Evolutionary conservation across 1,140 invertebrate species (phyloP), one percentile per base, ranked within the genome.

Genomic region (Rhyacophila brunnea): DNA sequence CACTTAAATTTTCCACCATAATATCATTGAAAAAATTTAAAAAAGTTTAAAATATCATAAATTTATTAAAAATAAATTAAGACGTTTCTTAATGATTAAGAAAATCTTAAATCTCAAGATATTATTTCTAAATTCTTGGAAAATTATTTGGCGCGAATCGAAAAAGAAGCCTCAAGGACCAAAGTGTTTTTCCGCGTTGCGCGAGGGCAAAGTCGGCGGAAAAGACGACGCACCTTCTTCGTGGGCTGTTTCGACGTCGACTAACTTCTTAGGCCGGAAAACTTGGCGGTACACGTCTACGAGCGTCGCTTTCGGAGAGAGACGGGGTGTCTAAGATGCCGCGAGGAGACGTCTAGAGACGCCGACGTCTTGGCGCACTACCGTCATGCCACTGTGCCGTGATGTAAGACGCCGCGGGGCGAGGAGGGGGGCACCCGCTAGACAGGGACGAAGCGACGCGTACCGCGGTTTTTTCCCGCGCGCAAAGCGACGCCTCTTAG

Each of bases 191-290:
- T 28, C 23, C 23, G 23, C 23, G 23, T 28, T 28, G 23, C 23
- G 23, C 23, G 23, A 28, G 4, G 3, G 3, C 23, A 28, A 15
- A 40, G 38, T 40, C 4, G 5, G n/a, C 38, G 38, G 38, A 15
- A 32, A 35, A 36, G 52, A 44, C 52, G 36, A 54, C 40, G 52
- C 52, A 54, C 52, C 52, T 44, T 44, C 43, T 45, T 34, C 50
- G n/a, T 17, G 42, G 23, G 13, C 11, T 44, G 14, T 45, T 14
- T n/a, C 52, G 43, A 18, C 52, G 43, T 23, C 40, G 43, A 54
- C 52, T 54, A 54, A 45, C 28, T 54, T 54, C 52, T 54, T 45
- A 20, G 40, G 20, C 38, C 36, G 35, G 50, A 52, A 52, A 52
- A 52, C 50, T 52, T 52, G 20, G 42, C 50, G 50, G 17, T 42